Evolutionary conservation across 2,797 vertebrate genomes (phyloP).

Genomic region (Rhadinocentrus ornatus): DNA sequence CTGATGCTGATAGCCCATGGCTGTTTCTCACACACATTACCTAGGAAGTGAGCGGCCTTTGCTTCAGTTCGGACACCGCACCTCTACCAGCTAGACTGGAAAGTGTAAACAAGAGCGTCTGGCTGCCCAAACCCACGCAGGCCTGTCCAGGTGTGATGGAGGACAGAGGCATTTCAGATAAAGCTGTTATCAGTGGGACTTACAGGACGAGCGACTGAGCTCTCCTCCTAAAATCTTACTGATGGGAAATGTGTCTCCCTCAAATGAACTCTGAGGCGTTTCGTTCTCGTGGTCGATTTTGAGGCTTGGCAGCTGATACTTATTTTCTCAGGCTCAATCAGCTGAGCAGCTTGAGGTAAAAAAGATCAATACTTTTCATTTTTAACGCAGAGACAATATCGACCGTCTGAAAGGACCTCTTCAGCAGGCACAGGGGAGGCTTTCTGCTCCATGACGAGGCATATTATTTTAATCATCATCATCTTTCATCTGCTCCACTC

Average conservation of each 20-base stretch:
- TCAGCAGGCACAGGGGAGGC: conserved; percentile 50
- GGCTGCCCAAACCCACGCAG: conserved; percentile 5
- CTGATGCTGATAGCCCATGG: conserved; percentile 52
- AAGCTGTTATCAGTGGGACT: conserved; percentile 61
- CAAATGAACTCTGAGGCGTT: conserved; percentile 56
- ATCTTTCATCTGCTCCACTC: conserved; percentile 71
- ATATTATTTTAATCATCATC: conserved; percentile 80
- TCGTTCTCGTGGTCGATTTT: conserved; percentile 22
- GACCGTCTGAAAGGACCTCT: conserved; percentile 68
- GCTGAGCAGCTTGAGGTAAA: conserved; percentile 72
- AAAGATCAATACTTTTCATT: conserved; percentile 84
- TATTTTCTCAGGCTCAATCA: conserved; percentile 78
- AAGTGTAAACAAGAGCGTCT: conserved; percentile 40
- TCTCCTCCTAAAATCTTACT: conserved; percentile 49
- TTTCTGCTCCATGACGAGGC: conserved; percentile 65
- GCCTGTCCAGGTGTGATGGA: conserved; percentile 52
- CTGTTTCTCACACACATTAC: conserved; percentile 65
- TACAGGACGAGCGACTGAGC: conserved; percentile 40
- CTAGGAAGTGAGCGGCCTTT: conserved; percentile 45
- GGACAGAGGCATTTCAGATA: conserved; percentile 45
- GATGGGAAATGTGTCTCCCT: conserved; percentile 55
- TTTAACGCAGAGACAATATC: conserved; percentile 79
- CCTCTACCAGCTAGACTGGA: conserved; percentile 9
- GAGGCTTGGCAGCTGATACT: conserved; percentile 60
- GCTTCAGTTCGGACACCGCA: conserved; percentile 42